phyloP scores from a whole-genome alignment of 2,113 vertebrate genomes.

The Vanacampus margaritifer region DNA sequence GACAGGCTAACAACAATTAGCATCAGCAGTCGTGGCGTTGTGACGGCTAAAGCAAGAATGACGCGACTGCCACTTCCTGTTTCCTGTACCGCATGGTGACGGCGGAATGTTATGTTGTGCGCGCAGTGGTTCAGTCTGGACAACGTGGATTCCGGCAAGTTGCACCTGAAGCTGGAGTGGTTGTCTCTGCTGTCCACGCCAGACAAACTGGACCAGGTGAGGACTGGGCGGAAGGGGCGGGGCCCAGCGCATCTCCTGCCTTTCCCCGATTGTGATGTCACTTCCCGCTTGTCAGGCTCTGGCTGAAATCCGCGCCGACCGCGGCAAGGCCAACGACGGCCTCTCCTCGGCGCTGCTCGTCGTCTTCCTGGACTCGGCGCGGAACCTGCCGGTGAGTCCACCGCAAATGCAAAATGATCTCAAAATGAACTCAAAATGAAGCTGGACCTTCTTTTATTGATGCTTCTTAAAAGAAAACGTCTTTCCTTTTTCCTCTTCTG shows the following conservation, averaged over 20 bases:
- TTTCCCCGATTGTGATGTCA: background rate
- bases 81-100: too few relatives aligned
- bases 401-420: background rate
- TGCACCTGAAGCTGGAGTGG: constrained; percentile 92
- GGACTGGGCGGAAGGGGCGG: too few relatives aligned
- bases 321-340: constrained; percentile 83
- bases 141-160: constrained; percentile 82
- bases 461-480: too few relatives aligned
- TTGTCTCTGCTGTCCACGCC: constrained; percentile 79
- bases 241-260: too few relatives aligned
- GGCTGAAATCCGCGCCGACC: constrained; percentile 80
- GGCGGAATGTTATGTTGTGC: constrained; percentile 3
- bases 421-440: too few relatives aligned
- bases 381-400: constrained; percentile 89
- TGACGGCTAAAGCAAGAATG: too few relatives aligned
- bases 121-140: constrained; percentile 89
- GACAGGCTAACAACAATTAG: too few relatives aligned
- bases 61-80: too few relatives aligned
- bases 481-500: too few relatives aligned
- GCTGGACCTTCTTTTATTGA: too few relatives aligned
- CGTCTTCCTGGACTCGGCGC: constrained; percentile 91
- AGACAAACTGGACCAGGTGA: constrained; percentile 85
- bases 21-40: too few relatives aligned
- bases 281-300: constrained; percentile 72
- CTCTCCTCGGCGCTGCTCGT: constrained; percentile 89